Evolutionary conservation across 2,888 invertebrate genomes (phyloP), one percentile per base, ranked within the genome.

Genomic region (Neelides folsomi): DNA sequence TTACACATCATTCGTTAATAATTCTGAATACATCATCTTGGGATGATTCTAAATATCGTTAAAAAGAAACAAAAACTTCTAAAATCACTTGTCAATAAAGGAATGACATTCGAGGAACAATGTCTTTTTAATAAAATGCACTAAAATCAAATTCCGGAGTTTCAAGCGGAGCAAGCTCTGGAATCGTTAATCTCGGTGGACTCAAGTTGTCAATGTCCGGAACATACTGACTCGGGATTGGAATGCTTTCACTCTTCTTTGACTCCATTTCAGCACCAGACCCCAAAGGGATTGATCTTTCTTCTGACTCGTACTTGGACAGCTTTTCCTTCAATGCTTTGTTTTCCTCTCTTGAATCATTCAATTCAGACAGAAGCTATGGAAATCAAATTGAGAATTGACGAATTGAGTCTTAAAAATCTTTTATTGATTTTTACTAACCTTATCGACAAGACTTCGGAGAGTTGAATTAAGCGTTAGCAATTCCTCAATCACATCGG

Each of bases 401-500:
- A 43, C 18, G 19, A 43, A 10, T 43, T 18, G 18, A 9, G 18
- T 16, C 20, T 10, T n/a, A 9, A 6, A n/a, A 16, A n/a, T 16
- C 20, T 16, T 43, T 10, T 10, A 43, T 6, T 18, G 43, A 43
- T 7, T 9, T 7, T 19, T 10, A 43, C 44, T 5, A 10, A 62
- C 64, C 45, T 56, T 51, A 39, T 55, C 54, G n/a, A 64, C 64
- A 10, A 62, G 52, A 13, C 55, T 46, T 8, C 59, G 37, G 0
- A 64, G 56, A 52, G 59, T 61, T n/a, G 56, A 51, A 44, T 62
- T 64, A 2, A 61, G 58, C 35, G 53, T 58, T 50, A 57, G 55
- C 10, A 62, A 44, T 42, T 64, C 64, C 47, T 64, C 64, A 49
- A 64, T 64, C 10, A 62, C 56, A 40, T 62, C 63, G 2, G 63